phyloP scores from a whole-genome alignment of 2,888 invertebrate genomes.

The Ectemnius cavifrons region DNA sequence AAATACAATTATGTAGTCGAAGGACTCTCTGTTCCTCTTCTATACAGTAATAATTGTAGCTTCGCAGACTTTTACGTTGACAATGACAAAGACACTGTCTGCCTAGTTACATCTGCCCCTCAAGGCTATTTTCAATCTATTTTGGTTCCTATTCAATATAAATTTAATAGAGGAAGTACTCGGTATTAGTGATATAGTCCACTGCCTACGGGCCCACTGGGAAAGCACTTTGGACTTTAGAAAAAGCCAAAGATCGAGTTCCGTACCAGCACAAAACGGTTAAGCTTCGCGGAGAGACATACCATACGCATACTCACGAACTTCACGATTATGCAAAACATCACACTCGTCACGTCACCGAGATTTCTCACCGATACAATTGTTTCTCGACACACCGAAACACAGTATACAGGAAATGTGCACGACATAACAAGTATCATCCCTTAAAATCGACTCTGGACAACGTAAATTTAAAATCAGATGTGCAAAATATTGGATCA shows the following conservation, averaged over 20 bases:
- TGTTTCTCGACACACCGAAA: slow-evolving; percentile 42
- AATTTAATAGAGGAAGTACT: slow-evolving; percentile 27
- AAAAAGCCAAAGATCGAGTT: slow-evolving; percentile 19
- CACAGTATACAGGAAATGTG: slow-evolving; percentile 18
- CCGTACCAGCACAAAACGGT: slow-evolving; percentile 22
- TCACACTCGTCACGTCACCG: slow-evolving; percentile 20
- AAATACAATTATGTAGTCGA: slow-evolving; percentile 67
- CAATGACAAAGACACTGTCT: slow-evolving; percentile 65
- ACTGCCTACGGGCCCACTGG: slow-evolving; percentile 18
- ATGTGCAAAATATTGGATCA: neutral
- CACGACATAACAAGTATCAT: slow-evolving; percentile 11
- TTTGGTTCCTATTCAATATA: slow-evolving; percentile 16
- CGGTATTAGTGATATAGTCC: slow-evolving; percentile 36
- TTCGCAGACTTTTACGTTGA: slow-evolving; percentile 62
- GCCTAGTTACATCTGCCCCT: slow-evolving; percentile 36
- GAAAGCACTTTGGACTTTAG: slow-evolving; percentile 11
- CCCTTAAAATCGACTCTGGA: neutral
- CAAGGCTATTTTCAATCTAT: slow-evolving; percentile 13
- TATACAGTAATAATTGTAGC: slow-evolving; percentile 58
- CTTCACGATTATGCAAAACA: slow-evolving; percentile 20
- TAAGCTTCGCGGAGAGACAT: slow-evolving; percentile 46
- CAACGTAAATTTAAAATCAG: slow-evolving; percentile 19
- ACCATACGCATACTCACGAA: slow-evolving; percentile 45
- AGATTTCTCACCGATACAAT: slow-evolving; percentile 26
- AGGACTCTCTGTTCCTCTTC: slow-evolving; percentile 53